Conservation (phyloP, 1,140 invertebrate genomes). For the Bombus superbus region DNA sequence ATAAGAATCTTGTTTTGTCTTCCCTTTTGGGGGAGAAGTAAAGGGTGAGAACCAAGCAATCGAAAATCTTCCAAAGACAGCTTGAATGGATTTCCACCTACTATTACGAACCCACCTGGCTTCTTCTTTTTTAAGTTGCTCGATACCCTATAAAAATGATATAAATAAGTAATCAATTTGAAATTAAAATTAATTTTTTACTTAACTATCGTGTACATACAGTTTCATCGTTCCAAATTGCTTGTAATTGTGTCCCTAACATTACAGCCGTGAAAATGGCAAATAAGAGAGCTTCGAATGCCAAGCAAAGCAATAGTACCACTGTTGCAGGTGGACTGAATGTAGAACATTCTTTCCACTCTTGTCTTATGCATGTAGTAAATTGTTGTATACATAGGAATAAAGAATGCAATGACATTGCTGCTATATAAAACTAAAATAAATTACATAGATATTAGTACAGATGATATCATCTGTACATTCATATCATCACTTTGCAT, state of each 20-base stretch:
- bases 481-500: background rate
- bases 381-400: conserved; percentile 97
- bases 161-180: conserved; percentile 11
- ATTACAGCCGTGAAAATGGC: conserved; percentile 99
- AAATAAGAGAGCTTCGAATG: conserved; percentile 98
- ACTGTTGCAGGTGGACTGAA: conserved; percentile 98
- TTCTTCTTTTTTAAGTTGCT: conserved; percentile 97
- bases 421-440: conserved; percentile 98
- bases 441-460: conserved; percentile 1
- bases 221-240: conserved; percentile 99
- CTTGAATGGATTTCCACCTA: conserved; percentile 96
- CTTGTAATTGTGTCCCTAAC: conserved; percentile 98
- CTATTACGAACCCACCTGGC: conserved; percentile 95
- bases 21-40: conserved; percentile 89
- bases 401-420: conserved; percentile 96
- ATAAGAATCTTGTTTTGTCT: conserved; percentile 89
- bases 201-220: conserved; percentile 82
- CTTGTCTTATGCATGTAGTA: conserved; percentile 94
- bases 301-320: conserved; percentile 96
- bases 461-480: no score
- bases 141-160: conserved; percentile 89
- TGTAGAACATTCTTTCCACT: conserved; percentile 97
- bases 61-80: conserved; percentile 97
- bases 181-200: background rate
- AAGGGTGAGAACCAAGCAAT: conserved; percentile 98